Percentiles rank a stretch among this genome's conserved stretches.
phyloP scores from a whole-genome alignment of 2,888 invertebrate species.

The Xylocampa areola region DNA sequence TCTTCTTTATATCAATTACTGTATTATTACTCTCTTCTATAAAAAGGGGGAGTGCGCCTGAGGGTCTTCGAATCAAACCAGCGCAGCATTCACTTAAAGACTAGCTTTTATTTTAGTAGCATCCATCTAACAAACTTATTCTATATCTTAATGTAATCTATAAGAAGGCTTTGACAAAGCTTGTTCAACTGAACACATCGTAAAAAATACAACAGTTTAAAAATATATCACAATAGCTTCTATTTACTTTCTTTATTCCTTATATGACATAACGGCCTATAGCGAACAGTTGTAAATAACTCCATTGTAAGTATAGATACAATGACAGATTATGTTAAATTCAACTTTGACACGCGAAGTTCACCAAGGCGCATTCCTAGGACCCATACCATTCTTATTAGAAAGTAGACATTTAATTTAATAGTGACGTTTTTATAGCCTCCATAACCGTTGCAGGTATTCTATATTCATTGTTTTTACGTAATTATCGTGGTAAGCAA shows the following conservation, averaged over 20 bases:
- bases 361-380: slow-evolving; percentile 54
- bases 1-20: no score
- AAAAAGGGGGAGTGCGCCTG: no score
- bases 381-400: slow-evolving; percentile 61
- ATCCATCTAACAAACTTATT: no score
- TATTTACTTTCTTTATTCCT: slow-evolving; percentile 35
- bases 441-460: slow-evolving; percentile 48
- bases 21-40: no score
- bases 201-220: slow-evolving; percentile 25
- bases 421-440: slow-evolving; percentile 59
- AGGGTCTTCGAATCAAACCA: no score
- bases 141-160: no score
- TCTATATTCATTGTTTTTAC: slow-evolving; percentile 52
- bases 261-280: slow-evolving; percentile 40
- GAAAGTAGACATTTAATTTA: slow-evolving; percentile 57
- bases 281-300: slow-evolving; percentile 47
- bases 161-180: slow-evolving; percentile 15
- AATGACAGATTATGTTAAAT: slow-evolving; percentile 56
- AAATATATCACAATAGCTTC: slow-evolving; percentile 20
- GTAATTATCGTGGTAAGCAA: slow-evolving; percentile 42
- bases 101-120: no score
- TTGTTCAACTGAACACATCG: slow-evolving; percentile 11
- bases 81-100: no score
- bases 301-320: slow-evolving; percentile 41
- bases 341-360: slow-evolving; percentile 62